phyloP scores from a whole-genome alignment of 2,888 invertebrate species.

The Ochropleura plecta region DNA sequence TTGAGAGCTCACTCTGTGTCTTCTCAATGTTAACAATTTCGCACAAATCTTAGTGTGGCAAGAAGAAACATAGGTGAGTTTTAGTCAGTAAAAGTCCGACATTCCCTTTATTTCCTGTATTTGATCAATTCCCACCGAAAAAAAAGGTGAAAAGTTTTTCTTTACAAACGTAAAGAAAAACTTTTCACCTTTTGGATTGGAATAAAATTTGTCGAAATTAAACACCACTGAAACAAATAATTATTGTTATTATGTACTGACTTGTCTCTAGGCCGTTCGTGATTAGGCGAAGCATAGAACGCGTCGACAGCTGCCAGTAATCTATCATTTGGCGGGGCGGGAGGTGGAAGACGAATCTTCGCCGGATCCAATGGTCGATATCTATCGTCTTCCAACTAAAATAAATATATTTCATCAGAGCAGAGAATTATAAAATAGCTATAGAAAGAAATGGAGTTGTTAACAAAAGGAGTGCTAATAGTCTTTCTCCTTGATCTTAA shows the following conservation, averaged over 20 bases:
- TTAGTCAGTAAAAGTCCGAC: too few species aligned
- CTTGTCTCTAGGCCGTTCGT: slow-evolving; percentile 98
- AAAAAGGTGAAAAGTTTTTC: too few species aligned
- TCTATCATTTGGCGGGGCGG: slow-evolving; percentile 98
- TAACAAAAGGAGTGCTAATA: slow-evolving; percentile 40
- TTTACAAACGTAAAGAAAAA: too few species aligned
- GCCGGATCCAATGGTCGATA: slow-evolving; percentile 97
- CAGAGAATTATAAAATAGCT: neutral
- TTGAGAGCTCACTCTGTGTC: too few species aligned
- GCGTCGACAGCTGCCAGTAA: slow-evolving; percentile 98
- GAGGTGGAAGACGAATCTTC: slow-evolving; percentile 97
- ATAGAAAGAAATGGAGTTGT: slow-evolving; percentile 8
- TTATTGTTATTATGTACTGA: slow-evolving; percentile 77
- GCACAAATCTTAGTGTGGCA: too few species aligned
- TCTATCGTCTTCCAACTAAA: slow-evolving; percentile 95
- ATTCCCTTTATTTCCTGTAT: too few species aligned
- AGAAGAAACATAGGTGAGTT: too few species aligned
- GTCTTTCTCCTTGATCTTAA: slow-evolving; percentile 6
- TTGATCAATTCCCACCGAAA: too few species aligned
- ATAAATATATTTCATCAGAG: slow-evolving; percentile 25
- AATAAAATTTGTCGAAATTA: too few species aligned
- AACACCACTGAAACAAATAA: too few species aligned
- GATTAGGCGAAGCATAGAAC: slow-evolving; percentile 98
- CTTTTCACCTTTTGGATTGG: too few species aligned
- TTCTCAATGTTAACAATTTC: too few species aligned